Base-by-base conservation (phyloP, 2,888 invertebrate genomes). In the Poecilobothrus nobilitatus region DNA sequence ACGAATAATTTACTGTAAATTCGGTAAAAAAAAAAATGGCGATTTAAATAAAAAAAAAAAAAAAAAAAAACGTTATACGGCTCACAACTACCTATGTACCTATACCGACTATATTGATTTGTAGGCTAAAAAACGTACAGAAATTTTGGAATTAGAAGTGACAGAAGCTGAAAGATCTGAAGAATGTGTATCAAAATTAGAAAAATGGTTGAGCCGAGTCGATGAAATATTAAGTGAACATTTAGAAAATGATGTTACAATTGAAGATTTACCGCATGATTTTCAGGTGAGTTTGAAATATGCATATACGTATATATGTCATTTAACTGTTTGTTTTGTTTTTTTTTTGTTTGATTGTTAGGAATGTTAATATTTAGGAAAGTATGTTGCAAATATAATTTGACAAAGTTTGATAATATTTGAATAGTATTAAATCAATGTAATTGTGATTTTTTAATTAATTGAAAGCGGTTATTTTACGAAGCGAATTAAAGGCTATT, bases 181-280 rank as follows among this genome's bases (percentile, higher is more conserved):
- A 83, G 86, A 88, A 74, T 86, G 88, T 74, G 86, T 92, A 73
- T 87, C 91, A 74, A 86, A 86, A 72, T 86, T 91, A 76, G 89
- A 89, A 80, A 87, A 87, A 73, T 91, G 91, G 87, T 84, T 91
- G 73, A 84, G 84, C 72, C 86, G 87, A 77, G 86, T 89, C 75
- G 88, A 89, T 78, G 85, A 86, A 75, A 85, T 88, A 77, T 84
- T 91, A 76, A 86, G 86, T 75, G 87, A 89, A 74, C 86, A 91
- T 76, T 84, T 91, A 74, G 88, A 90, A 76, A 89, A 89, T 76
- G 92, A 92, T 81, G 86, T 91, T 72, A 87, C 90, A 71, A 89
- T 91, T 72, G 88, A 89, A 77, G 91, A 92, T 82, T 84, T 91
- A 75, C 92, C 92, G 53, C 88, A 90, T 76, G 91, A 92, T 76